Evolutionary conservation across 2,888 invertebrate genomes (phyloP).

Genomic region (Saturnia pavonia): DNA sequence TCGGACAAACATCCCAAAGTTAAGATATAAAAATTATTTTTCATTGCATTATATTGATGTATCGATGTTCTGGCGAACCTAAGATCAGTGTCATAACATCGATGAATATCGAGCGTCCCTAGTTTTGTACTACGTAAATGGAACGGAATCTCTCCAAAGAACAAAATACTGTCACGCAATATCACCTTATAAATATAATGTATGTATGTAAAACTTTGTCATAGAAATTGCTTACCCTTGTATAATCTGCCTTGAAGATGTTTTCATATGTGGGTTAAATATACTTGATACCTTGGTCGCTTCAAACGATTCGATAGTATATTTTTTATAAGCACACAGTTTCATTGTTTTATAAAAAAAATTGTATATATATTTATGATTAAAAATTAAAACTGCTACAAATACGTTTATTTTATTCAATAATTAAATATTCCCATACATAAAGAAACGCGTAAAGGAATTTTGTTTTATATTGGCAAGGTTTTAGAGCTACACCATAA

Average conservation of each 20-base stretch:
- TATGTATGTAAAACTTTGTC: constrained; percentile 28
- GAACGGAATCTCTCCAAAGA: constrained; percentile 12
- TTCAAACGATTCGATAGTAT: too few species aligned
- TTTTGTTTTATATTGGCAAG: neutral
- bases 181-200: constrained; percentile 40
- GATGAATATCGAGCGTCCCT: too few species aligned
- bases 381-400: too few species aligned
- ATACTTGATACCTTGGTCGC: too few species aligned
- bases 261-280: constrained; percentile 3
- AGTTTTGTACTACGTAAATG: neutral
- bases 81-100: too few species aligned
- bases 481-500: neutral
- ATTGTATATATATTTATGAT: too few species aligned
- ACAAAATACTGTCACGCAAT: constrained; percentile 21
- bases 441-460: neutral
- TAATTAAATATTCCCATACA: neutral
- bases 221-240: constrained; percentile 20
- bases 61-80: too few species aligned
- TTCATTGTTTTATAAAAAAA: neutral
- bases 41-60: too few species aligned
- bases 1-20: too few species aligned
- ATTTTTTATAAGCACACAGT: neutral
- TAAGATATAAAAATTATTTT: too few species aligned
- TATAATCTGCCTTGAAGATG: constrained; percentile 24
- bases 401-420: neutral